Evolutionary conservation across 2,888 invertebrate genomes (phyloP).

Genomic region (Pediacus dermestoides): DNA sequence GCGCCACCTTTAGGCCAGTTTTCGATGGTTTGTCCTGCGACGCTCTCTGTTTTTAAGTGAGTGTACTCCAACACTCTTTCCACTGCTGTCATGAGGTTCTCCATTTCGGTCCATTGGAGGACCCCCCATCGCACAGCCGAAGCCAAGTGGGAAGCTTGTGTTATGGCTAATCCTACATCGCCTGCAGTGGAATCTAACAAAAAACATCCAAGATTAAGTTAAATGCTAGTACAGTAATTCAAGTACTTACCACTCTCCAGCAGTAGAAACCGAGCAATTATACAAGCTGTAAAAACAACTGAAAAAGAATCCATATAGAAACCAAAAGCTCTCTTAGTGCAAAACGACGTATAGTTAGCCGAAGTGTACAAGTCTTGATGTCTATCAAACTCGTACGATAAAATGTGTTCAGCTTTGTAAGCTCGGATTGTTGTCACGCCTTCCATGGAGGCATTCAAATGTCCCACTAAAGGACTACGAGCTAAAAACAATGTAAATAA

Average conservation of each 20-base stretch:
- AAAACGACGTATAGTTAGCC: constrained; percentile 36
- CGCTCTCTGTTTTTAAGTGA: constrained; percentile 48
- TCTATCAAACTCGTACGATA: constrained; percentile 42
- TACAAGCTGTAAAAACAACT: neutral
- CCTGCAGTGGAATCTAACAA: constrained; percentile 33
- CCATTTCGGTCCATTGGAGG: constrained; percentile 78
- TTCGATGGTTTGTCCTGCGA: constrained; percentile 51
- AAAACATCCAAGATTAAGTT: neutral
- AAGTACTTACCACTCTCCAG: neutral
- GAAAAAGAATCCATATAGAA: constrained; percentile 5
- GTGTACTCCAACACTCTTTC: constrained; percentile 64
- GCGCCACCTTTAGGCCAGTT: constrained; percentile 71
- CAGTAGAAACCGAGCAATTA: neutral
- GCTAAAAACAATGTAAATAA: too few relatives aligned
- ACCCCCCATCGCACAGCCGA: constrained; percentile 61
- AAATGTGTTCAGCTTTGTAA: constrained; percentile 41
- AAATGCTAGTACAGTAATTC: neutral
- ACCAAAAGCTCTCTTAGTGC: neutral
- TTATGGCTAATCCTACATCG: constrained; percentile 60
- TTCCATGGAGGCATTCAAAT: constrained; percentile 44
- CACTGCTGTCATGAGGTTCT: constrained; percentile 83
- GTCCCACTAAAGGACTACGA: constrained; percentile 44
- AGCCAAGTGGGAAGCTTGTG: constrained; percentile 73
- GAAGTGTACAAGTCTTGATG: constrained; percentile 40
- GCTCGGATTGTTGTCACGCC: constrained; percentile 47